phyloP scores from a whole-genome alignment of 1,140 invertebrate species.

The Lepidostoma basale region DNA sequence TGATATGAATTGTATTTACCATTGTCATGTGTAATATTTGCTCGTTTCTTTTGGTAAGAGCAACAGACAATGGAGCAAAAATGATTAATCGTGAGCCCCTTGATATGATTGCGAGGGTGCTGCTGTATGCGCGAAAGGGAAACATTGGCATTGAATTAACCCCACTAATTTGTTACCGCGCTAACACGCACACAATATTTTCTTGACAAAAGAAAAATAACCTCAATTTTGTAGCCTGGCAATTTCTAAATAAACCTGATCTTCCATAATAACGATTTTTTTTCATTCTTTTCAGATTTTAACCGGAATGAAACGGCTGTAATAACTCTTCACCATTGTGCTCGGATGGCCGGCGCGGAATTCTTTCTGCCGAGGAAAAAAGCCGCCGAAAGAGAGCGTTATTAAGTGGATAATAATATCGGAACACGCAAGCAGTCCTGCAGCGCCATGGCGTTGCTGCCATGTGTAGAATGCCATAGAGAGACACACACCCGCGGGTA shows the following conservation, averaged over 20 bases:
- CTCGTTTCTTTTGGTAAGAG: too few relatives aligned
- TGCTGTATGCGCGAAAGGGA: not conserved
- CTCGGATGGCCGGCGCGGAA: constrained; percentile 5
- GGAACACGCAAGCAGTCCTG: constrained; percentile 13
- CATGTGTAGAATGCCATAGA: not conserved
- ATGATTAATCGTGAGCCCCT: not conserved
- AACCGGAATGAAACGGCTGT: constrained; percentile 14
- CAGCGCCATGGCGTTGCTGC: constrained; percentile 1
- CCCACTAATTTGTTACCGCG: not conserved
- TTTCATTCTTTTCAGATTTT: constrained; percentile 32
- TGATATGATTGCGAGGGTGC: not conserved
- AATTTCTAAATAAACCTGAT: constrained; percentile 30
- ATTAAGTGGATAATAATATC: constrained; percentile 34
- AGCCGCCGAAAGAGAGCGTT: constrained; percentile 10
- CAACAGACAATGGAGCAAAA: not conserved
- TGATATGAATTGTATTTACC: too few relatives aligned
- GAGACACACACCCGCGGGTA: too few relatives aligned
- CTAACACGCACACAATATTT: constrained; percentile 12
- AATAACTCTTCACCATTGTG: constrained; percentile 22
- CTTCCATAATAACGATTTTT: constrained; percentile 24
- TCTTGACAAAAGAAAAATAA: constrained; percentile 19
- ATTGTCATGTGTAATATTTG: too few relatives aligned
- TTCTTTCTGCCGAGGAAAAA: constrained; percentile 6
- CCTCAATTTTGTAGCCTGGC: constrained; percentile 1
- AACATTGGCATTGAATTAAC: not conserved